Conservation (phyloP, 2,888 invertebrate species). For the Noctuana brunneofusca region DNA sequence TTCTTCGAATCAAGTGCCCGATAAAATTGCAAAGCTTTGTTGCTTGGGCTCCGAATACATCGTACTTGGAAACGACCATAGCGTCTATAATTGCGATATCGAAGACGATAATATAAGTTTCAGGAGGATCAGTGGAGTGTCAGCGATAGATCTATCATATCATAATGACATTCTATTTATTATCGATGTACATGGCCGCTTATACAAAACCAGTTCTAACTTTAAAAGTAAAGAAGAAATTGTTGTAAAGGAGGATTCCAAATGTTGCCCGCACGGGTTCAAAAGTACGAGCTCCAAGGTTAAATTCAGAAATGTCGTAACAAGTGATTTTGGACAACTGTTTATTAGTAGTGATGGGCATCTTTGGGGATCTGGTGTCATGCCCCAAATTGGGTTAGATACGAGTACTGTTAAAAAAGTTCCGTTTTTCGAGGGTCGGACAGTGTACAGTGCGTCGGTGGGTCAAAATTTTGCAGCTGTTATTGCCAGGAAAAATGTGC, state of each 20-base stretch:
- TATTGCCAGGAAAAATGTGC: slow-evolving; percentile 85
- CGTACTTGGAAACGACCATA: slow-evolving; percentile 74
- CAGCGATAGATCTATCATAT: slow-evolving; percentile 85
- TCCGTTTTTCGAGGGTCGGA: slow-evolving; percentile 86
- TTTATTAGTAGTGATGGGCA: slow-evolving; percentile 86
- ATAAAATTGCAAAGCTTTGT: slow-evolving; percentile 75
- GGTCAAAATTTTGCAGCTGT: slow-evolving; percentile 91
- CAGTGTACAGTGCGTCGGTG: slow-evolving; percentile 87
- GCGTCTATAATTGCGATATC: slow-evolving; percentile 69
- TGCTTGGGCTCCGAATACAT: slow-evolving; percentile 65
- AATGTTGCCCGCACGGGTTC: slow-evolving; percentile 86
- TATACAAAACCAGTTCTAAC: slow-evolving; percentile 81
- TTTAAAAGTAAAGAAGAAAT: slow-evolving; percentile 84
- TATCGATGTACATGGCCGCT: slow-evolving; percentile 84
- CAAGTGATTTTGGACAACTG: slow-evolving; percentile 84
- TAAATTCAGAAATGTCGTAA: slow-evolving; percentile 84
- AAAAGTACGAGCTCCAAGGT: slow-evolving; percentile 84
- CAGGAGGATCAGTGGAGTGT: slow-evolving; percentile 76
- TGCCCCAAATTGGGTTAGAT: slow-evolving; percentile 86
- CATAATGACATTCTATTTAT: slow-evolving; percentile 83
- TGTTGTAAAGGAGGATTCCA: slow-evolving; percentile 84
- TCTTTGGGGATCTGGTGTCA: slow-evolving; percentile 87
- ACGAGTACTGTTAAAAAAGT: slow-evolving; percentile 84
- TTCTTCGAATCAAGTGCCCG: slow-evolving; percentile 67
- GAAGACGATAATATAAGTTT: slow-evolving; percentile 68